These are phyloP conservation scores for Aurelia aurita DNA, from an alignment of 30 jellyfish, hydroid and myxozoan species.

Conservation along the genomic window DNA sequence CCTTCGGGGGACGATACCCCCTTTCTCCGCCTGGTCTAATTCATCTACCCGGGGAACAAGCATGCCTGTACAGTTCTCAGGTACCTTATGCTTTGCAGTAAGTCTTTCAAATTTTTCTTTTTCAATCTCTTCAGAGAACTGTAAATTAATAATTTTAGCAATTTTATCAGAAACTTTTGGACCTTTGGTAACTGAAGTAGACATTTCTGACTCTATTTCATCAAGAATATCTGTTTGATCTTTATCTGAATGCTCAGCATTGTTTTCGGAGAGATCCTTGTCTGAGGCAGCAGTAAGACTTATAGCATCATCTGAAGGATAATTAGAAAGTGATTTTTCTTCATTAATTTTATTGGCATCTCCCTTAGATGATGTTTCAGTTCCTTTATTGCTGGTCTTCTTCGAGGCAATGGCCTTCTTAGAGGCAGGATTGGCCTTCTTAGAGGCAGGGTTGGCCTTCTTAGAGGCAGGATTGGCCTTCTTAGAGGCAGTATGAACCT, in stretches of 20 bases:
- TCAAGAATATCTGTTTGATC: not conserved
- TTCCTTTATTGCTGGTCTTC: too few relatives aligned
- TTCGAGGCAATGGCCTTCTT: too few relatives aligned
- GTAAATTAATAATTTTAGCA: constrained; percentile 5
- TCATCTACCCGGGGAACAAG: constrained; percentile 10
- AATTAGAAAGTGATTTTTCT: too few relatives aligned
- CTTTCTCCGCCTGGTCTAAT: too few relatives aligned
- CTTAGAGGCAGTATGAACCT: too few relatives aligned
- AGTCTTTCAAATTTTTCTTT: constrained; percentile 1
- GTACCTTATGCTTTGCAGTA: not conserved
- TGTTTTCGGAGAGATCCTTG: not conserved
- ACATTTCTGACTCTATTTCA: constrained; percentile 7
- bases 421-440: too few relatives aligned
- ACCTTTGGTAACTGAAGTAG: not conserved
- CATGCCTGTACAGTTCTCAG: constrained; percentile 1
- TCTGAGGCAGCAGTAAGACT: not conserved
- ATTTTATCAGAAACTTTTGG: constrained; percentile 5
- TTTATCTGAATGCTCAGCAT: too few relatives aligned
- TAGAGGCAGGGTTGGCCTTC: too few relatives aligned
- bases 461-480: too few relatives aligned
- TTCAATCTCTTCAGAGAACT: not conserved
- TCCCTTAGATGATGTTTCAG: too few relatives aligned
- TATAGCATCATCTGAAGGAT: constrained; percentile 1
- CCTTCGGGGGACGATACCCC: too few relatives aligned
- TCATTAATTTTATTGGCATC: too few relatives aligned